Evolutionary conservation across 2,113 vertebrate genomes (phyloP).

Genomic region (Excalfactoria chinensis): DNA sequence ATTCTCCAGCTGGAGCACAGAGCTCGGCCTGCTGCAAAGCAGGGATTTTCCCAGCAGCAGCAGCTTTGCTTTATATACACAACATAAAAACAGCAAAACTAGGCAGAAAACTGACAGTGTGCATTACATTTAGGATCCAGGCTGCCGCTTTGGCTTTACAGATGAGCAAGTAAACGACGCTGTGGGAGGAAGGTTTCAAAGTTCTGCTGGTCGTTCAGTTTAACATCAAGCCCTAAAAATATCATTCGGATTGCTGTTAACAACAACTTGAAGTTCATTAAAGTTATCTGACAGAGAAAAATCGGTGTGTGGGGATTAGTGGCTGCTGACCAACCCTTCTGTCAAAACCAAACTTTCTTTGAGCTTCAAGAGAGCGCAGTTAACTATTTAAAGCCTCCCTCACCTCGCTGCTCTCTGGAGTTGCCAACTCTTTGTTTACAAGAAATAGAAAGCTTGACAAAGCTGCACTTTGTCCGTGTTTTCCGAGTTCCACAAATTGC

Average conservation of each 20-base stretch:
- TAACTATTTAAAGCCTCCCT: not conserved
- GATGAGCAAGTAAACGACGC: not conserved
- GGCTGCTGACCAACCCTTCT: not conserved
- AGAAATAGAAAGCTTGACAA: not conserved
- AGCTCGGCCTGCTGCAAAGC: not conserved
- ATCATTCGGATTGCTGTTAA: constrained; percentile 3
- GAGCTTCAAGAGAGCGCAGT: constrained; percentile 28
- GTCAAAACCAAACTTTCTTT: not conserved
- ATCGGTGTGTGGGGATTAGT: not conserved
- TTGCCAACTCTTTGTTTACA: not conserved
- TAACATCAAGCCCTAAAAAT: not conserved
- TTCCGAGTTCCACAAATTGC: not conserved
- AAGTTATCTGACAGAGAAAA: constrained; percentile 6
- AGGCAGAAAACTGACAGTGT: not conserved
- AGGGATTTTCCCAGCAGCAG: not conserved
- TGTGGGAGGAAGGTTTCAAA: not conserved
- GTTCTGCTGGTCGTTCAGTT: not conserved
- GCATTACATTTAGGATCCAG: not conserved
- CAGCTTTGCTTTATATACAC: not conserved
- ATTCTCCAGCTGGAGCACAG: not conserved
- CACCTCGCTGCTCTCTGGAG: not conserved
- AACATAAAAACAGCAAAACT: not conserved
- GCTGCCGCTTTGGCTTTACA: constrained; percentile 1
- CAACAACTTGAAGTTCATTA: constrained; percentile 45
- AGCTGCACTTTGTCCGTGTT: not conserved